phyloP scores from a whole-genome alignment of 2,113 vertebrate genomes.

The Cettia cetti region DNA sequence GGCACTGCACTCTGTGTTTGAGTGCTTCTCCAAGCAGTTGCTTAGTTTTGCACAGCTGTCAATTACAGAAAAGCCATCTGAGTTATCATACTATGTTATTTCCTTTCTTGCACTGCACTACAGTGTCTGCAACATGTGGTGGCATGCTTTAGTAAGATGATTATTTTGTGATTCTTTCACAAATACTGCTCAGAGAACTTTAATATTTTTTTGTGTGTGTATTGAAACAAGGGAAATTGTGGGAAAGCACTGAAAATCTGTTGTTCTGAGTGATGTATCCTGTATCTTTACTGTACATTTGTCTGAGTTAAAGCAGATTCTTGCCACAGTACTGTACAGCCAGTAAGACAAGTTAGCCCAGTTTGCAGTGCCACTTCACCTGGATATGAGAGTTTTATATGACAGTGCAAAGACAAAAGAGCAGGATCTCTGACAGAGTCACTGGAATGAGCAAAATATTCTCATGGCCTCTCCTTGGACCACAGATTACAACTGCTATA shows the following conservation, averaged over 20 bases:
- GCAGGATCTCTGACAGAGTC: neutral
- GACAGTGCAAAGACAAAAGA: neutral
- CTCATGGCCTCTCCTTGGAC: neutral
- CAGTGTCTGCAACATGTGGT: neutral
- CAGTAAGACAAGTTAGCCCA: neutral
- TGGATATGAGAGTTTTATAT: neutral
- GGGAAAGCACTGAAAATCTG: neutral
- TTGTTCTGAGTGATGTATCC: neutral
- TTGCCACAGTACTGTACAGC: neutral
- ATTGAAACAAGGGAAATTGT: neutral
- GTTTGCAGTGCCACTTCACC: neutral
- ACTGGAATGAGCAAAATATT: neutral
- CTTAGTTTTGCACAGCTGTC: neutral
- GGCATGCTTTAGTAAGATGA: neutral
- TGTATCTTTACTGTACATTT: neutral
- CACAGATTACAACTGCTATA: neutral
- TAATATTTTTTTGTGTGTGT: neutral
- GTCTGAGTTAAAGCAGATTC: neutral
- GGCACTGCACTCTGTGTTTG: neutral
- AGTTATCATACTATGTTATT: neutral
- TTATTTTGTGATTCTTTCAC: neutral
- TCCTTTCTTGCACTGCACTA: neutral
- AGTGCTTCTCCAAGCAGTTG: neutral
- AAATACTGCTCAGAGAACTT: neutral
- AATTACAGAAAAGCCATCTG: neutral